Base-by-base conservation (phyloP, 2,888 invertebrate species). In the Drosophila basisetae region DNA sequence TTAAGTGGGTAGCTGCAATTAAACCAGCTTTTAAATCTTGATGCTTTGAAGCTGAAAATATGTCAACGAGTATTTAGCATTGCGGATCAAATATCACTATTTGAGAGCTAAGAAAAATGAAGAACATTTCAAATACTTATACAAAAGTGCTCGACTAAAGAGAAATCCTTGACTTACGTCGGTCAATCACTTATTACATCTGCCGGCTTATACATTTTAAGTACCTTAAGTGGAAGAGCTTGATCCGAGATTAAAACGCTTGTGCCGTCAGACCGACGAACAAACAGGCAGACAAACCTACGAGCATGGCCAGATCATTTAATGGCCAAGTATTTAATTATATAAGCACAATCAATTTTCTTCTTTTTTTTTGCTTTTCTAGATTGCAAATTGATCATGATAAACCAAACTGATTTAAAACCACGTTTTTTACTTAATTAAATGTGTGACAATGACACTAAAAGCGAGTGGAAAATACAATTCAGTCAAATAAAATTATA, bases 1-100 rank as follows among this genome's bases (percentile, higher is more conserved):
- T 16, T 28, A 58, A 58, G 30, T 39, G 41, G 28, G 1, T 41
- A 16, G 31, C 58, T 58, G 58, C 58, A 58, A 58, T 41, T 41
- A 58, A 43, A 31, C 56, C 7, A 58, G 30, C 10, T n/a, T 43
- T 58, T 9, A 13, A n/a, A 18, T 56, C 16, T 58, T 31, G 4
- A 7, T n/a, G 28, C 41, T n/a, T 6, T n/a, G 6, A 18, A 25
- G 25, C 33, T 16, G 22, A 33, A 53, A 33, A 30, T 52, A n/a
- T 30, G 28, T 52, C 28, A n/a, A 56, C 13, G 28, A 7, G 28
- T 41, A 41, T 30, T 31, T 41, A n/a, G 55, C 28, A 28, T 18
- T 28, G 37, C 55, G 28, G 13, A 16, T 41, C n/a, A 22, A 33
- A 53, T 53, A 31, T 31, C 37, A 16, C 16, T 22, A 54, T 35